Conservation (phyloP, 2,113 vertebrate genomes). For the Corvus cornix region DNA sequence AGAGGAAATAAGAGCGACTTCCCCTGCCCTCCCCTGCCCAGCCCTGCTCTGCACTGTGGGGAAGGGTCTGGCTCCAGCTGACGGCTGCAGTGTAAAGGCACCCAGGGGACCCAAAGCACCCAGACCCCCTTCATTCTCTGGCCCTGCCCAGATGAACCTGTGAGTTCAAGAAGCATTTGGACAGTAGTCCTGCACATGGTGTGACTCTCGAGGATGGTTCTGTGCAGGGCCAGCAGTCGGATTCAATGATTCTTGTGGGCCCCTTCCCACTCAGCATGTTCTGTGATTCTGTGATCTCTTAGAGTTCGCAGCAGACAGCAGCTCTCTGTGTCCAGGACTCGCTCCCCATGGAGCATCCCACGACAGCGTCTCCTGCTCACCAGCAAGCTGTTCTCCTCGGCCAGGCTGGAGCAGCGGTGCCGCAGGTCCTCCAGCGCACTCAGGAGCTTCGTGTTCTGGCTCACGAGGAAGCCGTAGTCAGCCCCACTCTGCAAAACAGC, state of each 20-base stretch:
- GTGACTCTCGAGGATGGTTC: background rate
- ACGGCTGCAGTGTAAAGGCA: background rate
- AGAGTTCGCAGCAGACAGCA: background rate
- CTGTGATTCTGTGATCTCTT: background rate
- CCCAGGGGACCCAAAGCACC: background rate
- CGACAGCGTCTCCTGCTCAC: conserved; percentile 69
- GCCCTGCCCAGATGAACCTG: rapidly evolving
- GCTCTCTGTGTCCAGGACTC: background rate
- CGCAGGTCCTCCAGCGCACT: conserved; percentile 84
- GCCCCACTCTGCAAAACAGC: conserved; percentile 81
- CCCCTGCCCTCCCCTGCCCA: background rate
- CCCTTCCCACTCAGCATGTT: background rate
- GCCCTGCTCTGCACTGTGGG: background rate
- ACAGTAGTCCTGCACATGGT: background rate
- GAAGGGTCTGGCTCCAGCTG: background rate
- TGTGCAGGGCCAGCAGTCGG: background rate
- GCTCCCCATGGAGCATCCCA: background rate
- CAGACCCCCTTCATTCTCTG: background rate
- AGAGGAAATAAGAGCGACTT: conserved; percentile 10
- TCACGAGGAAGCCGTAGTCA: conserved; percentile 80
- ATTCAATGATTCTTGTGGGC: background rate
- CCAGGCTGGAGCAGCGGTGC: conserved; percentile 85
- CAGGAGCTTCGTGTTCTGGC: conserved; percentile 87
- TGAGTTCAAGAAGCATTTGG: background rate
- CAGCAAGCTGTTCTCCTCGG: conserved; percentile 92